phyloP scores from a whole-genome alignment of 2,888 invertebrate genomes.

The Melangyna quadrimaculata region DNA sequence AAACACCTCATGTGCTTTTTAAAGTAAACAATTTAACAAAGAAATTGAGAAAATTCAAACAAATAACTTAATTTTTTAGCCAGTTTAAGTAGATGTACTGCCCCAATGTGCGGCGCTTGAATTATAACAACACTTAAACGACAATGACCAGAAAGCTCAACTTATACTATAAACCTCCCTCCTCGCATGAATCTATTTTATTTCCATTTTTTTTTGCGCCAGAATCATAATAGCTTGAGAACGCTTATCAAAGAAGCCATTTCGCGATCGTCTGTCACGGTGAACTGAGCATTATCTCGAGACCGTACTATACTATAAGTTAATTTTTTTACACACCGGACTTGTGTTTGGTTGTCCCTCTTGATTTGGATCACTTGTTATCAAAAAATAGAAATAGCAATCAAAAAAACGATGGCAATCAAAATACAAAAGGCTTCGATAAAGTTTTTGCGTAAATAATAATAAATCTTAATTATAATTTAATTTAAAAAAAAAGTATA shows the following conservation, averaged over 20 bases:
- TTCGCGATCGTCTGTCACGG: slow-evolving; percentile 40
- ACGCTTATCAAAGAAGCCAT: slow-evolving; percentile 32
- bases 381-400: slow-evolving; percentile 14
- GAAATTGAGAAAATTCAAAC: background rate
- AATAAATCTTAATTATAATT: background rate
- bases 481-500: background rate
- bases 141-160: slow-evolving; percentile 38
- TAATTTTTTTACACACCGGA: background rate
- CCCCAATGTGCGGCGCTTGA: slow-evolving; percentile 23
- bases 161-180: background rate
- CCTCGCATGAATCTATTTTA: background rate
- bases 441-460: slow-evolving; percentile 21
- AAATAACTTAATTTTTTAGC: background rate
- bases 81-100: background rate
- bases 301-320: background rate
- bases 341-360: background rate
- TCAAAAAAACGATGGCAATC: slow-evolving; percentile 33
- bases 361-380: slow-evolving; percentile 37
- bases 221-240: slow-evolving; percentile 19
- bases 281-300: slow-evolving; percentile 30
- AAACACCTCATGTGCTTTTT: too few relatives aligned
- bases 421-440: slow-evolving; percentile 1
- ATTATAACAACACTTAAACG: slow-evolving; percentile 2
- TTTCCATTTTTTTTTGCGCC: slow-evolving; percentile 27
- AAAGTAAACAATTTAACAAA: background rate